Evolutionary conservation across 2,797 vertebrate species (phyloP), one percentile per base, ranked within the genome.

Genomic region (Falco berigora): DNA sequence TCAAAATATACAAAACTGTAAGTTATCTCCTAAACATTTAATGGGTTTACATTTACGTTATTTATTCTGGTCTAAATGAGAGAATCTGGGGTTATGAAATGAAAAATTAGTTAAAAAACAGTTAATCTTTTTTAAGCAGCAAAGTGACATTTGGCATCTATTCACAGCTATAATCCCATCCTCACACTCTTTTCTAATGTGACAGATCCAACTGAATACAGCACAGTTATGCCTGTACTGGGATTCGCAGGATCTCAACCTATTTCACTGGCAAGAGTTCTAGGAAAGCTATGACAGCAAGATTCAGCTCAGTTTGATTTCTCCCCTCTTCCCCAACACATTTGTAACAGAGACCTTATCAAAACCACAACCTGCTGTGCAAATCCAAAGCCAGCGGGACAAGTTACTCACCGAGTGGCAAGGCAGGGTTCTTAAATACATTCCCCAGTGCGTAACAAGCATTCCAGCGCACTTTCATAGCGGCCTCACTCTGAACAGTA

Each of bases 401-500:
- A 38, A 55, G 75, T 67, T 23, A 94, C 98, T 98, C 94, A 99
- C 99, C 99, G 0, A 99, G 98, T 0, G 99, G 99, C 95, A 99
- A 97, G 62, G 98, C 98, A 3, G 98, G 96, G 93, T 99, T 99
- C 97, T 98, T 98, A 97, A 99, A 99, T 0, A 99, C 99, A 32
- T 99, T 99, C 28, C 99, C 99, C 72, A 99, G 93, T 0, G 99
- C 99, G 3, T 99, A 99, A 49, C 99, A 99, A 28, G 99, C 99
- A 27, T 99, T 99, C 99, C 99, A 99, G 58, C 99, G 97, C 85
- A 99, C 99, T 96, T 99, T 99, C 99, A 99, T 99, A 5, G 98
- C 99, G 82, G 99, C 98, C n/a, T 99, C 99, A 4, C 98, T 98
- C 74, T 98, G 97, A 64, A 99, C 98, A 1, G 99, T 99, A 55